Evolutionary conservation across 1,140 invertebrate genomes (phyloP), one percentile per base, ranked within the genome.

Genomic region (Bombus terrestris): DNA sequence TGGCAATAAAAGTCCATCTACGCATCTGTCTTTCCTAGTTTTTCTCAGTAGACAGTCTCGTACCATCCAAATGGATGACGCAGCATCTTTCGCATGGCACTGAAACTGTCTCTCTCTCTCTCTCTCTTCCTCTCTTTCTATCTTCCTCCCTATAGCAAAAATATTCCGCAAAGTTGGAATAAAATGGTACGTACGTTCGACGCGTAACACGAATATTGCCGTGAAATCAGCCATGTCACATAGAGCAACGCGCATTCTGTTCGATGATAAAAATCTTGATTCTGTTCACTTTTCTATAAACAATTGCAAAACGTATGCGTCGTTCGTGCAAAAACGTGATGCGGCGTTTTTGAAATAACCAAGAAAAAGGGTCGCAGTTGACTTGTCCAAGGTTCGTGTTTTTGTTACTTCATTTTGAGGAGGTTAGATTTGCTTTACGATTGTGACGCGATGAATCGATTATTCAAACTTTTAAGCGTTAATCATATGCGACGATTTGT

Each of bases 41-140:
- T 91, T 91, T 87, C 68, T 68, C 35, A 1, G 37, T 35, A 37
- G 28, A 64, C 69, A 69, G 35, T 37, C 53, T 57, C 83, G 57
- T 80, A 76, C 32, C 59, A 41, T 80, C 83, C 86, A 69, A 90
- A 84, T 86, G 86, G 80, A 90, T 90, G 89, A 90, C 90, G 89
- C 89, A 90, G 88, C 89, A 88, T 68, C 86, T 90, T 90, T 72
- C 57, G 69, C 87, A 68, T 78, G 32, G 64, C 75, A 82, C 43
- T 62, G 85, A 90, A 89, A 87, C 47, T 53, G 47, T 53, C 47
- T 53, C 5, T 87, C 71, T 71, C 57, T 32, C 13, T 43, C 4
- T 47, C 1, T 47, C 47, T 47, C 6, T 28, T 59, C 28, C 6
- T 28, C 39, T 47, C 28, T n/a, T 59, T 59, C 57, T 47, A 62